These are phyloP conservation scores for Alectura lathami DNA, from an alignment of 2,113 vertebrate species.

Conservation along the genomic window DNA sequence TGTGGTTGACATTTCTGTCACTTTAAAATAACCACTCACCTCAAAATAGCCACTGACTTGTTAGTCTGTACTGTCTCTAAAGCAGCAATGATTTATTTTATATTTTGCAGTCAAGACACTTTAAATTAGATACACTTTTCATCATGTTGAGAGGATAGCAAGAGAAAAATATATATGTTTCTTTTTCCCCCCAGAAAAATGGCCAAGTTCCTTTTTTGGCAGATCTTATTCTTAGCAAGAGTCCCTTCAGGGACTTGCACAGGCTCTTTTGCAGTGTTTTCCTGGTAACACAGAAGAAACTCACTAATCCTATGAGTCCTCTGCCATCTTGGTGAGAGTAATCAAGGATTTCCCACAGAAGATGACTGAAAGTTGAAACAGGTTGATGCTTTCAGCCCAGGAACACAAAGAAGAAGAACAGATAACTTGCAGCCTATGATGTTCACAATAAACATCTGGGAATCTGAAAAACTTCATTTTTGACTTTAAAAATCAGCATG, in stretches of 20 bases:
- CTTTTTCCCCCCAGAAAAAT: not conserved
- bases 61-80: not conserved
- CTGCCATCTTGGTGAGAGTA: not conserved
- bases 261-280: not conserved
- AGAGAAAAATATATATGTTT: not conserved
- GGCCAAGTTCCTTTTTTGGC: not conserved
- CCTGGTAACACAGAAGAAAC: not conserved
- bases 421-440: not conserved
- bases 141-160: not conserved
- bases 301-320: not conserved
- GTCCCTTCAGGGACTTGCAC: rapidly evolving
- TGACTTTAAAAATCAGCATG: not conserved
- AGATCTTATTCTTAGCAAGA: not conserved
- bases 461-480: not conserved
- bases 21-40: not conserved
- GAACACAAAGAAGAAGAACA: not conserved
- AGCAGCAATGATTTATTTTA: not conserved
- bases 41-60: not conserved
- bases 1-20: not conserved
- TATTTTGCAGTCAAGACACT: not conserved
- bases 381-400: not conserved
- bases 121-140: not conserved
- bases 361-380: not conserved
- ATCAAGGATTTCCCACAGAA: not conserved
- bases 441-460: not conserved